Conservation (phyloP, 2,888 invertebrate species). For the Dasypolia templi region DNA sequence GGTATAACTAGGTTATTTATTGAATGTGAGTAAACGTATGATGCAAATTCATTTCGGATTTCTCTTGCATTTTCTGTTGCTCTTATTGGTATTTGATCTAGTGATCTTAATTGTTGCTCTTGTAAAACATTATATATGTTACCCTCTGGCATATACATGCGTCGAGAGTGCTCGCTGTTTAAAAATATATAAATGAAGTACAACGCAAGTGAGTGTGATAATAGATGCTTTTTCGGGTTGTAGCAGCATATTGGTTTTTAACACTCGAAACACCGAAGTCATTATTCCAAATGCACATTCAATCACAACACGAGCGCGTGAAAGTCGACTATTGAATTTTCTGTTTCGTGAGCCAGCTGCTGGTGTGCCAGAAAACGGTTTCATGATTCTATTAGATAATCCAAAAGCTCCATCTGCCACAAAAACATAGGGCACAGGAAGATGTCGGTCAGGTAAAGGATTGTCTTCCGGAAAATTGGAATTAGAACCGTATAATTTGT, state of each 20-base stretch:
- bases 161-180: constrained; percentile 43
- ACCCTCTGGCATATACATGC: constrained; percentile 24
- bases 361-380: constrained; percentile 48
- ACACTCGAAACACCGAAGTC: constrained; percentile 41
- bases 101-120: constrained; percentile 50
- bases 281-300: constrained; percentile 49
- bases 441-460: constrained; percentile 28
- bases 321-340: constrained; percentile 42
- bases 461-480: constrained; percentile 44
- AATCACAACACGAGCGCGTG: constrained; percentile 42
- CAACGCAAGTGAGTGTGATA: constrained; percentile 55
- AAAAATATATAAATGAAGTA: constrained; percentile 49
- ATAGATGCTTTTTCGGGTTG: constrained; percentile 56
- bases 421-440: constrained; percentile 48
- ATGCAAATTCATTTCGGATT: constrained; percentile 47
- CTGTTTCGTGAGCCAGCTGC: constrained; percentile 37
- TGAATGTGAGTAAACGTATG: constrained; percentile 42
- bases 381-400: constrained; percentile 44
- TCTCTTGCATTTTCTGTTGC: constrained; percentile 43
- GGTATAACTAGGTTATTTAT: constrained; percentile 31
- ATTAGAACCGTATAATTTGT: constrained; percentile 47
- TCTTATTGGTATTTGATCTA: constrained; percentile 44
- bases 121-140: constrained; percentile 47
- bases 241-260: constrained; percentile 37
- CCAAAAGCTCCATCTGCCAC: constrained; percentile 42